Base-by-base conservation (phyloP, 2,113 vertebrate species). In the Phaethornis superciliosus region DNA sequence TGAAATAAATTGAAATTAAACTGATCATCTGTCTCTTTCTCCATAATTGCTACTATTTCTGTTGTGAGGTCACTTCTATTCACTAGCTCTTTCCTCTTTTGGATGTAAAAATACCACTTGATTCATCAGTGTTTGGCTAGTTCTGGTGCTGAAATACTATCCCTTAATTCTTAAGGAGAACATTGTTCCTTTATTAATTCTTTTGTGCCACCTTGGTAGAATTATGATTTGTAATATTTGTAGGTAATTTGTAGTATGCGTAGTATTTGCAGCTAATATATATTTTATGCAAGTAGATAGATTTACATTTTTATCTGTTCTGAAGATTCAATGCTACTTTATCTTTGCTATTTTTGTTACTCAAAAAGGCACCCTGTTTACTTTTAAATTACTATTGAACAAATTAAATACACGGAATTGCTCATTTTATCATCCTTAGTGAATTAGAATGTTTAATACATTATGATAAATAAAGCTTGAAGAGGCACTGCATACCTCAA, bases 401-500 rank as follows among this genome's bases (percentile, higher is more conserved):
- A 10, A 15, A 47, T 52, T 74, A 9, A 55, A 60, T 40, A 58
- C 15, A 37, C 23, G 9, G 18, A 64, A 55, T 85, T 74, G 7
- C 3, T 72, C 0, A 0, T 51, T 10, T 77, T 8, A 21, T 51
- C 21, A 55, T 55, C 9, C 17, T 42, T 42, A 42, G 10, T 37
- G 16, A 56, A 59, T 24, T 40, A 62, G 9, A n/a, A 22, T 1
- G 1, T 62, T 79, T 75, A 70, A 42, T 21, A 8, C 27, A 59
- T 1, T 6, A 58, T 17, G 12, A n/a, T 47, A 71, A 56, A 42
- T 52, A 58, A 54, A 80, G 5, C 7, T 37, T 67, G 30, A 71
- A 91, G 11, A 4, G 19, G 46, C 10, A 58, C 6, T 68, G 49
- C 88, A 15, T 69, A 18, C 15, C 12, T 85, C 20, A 81, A 4